Percentiles rank a stretch among this genome's conserved stretches.
Conservation (phyloP, 2,888 invertebrate species). For the Perizoma affinitatum region DNA sequence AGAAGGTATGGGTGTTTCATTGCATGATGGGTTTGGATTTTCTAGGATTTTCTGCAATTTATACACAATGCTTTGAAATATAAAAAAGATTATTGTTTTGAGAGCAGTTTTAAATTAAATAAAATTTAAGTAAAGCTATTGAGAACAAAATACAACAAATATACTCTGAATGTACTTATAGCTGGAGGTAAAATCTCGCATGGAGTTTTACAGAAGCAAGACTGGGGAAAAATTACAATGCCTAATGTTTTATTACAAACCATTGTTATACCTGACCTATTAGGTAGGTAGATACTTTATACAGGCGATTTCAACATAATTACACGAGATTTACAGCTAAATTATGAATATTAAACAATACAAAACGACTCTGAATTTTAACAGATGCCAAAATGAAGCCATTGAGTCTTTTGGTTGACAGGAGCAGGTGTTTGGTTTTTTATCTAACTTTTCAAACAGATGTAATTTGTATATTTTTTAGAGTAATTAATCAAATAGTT, state of each 20-base stretch:
- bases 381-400: slow-evolving; percentile 45
- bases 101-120: too few relatives aligned
- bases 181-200: too few relatives aligned
- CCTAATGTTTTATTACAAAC: not conserved
- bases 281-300: slow-evolving; percentile 13
- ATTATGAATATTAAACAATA: slow-evolving; percentile 13
- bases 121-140: too few relatives aligned
- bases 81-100: too few relatives aligned
- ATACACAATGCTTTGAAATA: too few relatives aligned
- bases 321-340: slow-evolving; percentile 36
- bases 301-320: slow-evolving; percentile 41
- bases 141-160: too few relatives aligned
- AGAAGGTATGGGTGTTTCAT: slow-evolving; percentile 28
- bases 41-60: slow-evolving; percentile 64
- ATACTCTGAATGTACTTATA: too few relatives aligned
- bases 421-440: slow-evolving; percentile 42
- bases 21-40: slow-evolving; percentile 52
- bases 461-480: too few relatives aligned
- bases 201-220: too few relatives aligned
- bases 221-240: too few relatives aligned
- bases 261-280: not conserved
- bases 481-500: too few relatives aligned
- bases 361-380: slow-evolving; percentile 44
- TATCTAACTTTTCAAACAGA: slow-evolving; percentile 15
- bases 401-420: slow-evolving; percentile 38